A percentile compares a stretch with the other conserved stretches of the same genome.
These are phyloP conservation scores for Acrocephalus kingi DNA, from an alignment of 2,113 vertebrate genomes.

Conservation along the genomic window DNA sequence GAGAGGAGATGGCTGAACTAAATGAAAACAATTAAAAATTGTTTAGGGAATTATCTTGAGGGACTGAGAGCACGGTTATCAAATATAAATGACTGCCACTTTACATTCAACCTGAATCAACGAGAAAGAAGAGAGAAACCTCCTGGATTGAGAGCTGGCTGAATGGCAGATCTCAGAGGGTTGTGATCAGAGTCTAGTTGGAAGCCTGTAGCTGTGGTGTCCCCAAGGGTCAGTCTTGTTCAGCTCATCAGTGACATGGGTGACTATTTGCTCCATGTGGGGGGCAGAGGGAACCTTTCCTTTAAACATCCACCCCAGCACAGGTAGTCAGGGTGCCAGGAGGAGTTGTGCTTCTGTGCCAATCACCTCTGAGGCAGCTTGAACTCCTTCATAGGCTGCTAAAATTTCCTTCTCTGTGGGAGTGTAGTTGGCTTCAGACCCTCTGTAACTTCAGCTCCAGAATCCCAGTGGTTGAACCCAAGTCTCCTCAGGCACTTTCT, in stretches of 20 bases:
- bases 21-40: slow-evolving; percentile 26
- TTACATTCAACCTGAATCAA: background rate
- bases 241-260: background rate
- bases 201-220: background rate
- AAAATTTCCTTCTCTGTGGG: too few species aligned
- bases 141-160: too few species aligned
- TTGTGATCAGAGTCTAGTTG: background rate
- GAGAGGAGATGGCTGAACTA: background rate
- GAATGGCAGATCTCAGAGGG: background rate
- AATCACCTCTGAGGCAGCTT: background rate
- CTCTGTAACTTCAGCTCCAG: too few species aligned
- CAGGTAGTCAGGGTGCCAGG: background rate
- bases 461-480: too few species aligned
- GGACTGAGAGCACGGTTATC: background rate
- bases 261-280: background rate
- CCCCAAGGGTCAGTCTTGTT: too few species aligned
- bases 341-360: background rate
- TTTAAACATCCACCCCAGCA: background rate
- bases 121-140: background rate
- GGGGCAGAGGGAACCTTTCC: background rate
- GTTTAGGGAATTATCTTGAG: background rate
- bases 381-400: too few species aligned
- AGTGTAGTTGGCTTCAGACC: too few species aligned
- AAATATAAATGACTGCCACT: background rate
- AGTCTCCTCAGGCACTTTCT: background rate